Conservation (phyloP, 1,140 invertebrate species). For the Megathymus violae region DNA sequence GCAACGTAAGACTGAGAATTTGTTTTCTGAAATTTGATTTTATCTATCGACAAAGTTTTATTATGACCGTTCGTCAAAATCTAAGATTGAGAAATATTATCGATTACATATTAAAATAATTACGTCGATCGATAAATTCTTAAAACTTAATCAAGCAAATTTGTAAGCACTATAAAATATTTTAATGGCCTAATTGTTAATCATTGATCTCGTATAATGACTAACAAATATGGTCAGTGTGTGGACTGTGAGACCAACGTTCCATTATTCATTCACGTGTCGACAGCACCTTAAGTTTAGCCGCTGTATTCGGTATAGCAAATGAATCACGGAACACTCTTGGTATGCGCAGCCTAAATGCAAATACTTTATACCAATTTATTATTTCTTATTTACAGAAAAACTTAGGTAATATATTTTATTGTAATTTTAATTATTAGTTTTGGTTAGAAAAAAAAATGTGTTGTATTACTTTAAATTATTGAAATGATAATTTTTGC, state of each 20-base stretch:
- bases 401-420: conserved; percentile 13
- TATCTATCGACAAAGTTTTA: no score
- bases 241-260: conserved; percentile 8
- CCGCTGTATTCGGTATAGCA: no score
- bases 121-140: background rate
- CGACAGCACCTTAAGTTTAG: background rate
- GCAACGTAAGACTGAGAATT: background rate
- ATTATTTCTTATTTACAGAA: conserved; percentile 21
- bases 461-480: no score
- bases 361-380: background rate
- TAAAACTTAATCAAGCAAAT: background rate
- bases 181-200: background rate
- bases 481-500: no score
- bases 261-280: background rate
- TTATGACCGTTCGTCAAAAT: no score
- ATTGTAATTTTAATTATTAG: conserved; percentile 5
- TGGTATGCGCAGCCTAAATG: background rate
- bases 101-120: no score
- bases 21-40: no score
- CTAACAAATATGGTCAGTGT: background rate
- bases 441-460: no score
- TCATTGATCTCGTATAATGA: background rate
- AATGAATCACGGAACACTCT: background rate
- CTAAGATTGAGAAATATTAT: no score
- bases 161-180: background rate